Evolutionary conservation across 1,140 invertebrate species (phyloP), one percentile per base, ranked within the genome.

Genomic region (Papilio polyxenes): DNA sequence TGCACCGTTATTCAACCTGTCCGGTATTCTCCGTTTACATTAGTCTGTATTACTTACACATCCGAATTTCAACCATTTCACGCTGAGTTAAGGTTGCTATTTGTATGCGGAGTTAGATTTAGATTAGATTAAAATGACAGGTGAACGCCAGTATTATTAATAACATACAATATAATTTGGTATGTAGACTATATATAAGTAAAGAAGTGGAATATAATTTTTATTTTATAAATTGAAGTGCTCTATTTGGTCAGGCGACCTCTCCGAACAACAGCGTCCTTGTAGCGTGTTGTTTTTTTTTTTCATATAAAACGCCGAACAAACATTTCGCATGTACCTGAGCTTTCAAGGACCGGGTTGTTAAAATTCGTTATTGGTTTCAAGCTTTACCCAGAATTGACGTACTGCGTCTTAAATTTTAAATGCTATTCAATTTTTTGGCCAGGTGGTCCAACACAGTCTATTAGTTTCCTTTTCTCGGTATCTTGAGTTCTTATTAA

Each of bases 141-240:
- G 89, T 90, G 87, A 89, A 86, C 86, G 81, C 82, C 59, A 82
- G 86, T 83, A 85, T 88, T 88, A 89, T 87, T 87, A 86, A 87
- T 89, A 87, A 85, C 87, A 88, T 87, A 85, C 82, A 87, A 88
- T 89, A 88, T 90, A 91, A 90, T 90, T 88, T 83, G 86, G 83
- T 77, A 77, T 87, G 80, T 85, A 83, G 85, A 86, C 83, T 81
- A 80, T 86, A 85, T 85, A 84, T 88, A 85, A 88, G 86, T 86
- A 85, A 81, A 83, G 82, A 83, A 82, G 85, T 48, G 40, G 40
- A 20, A 48, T 44, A 49, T 74, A 74, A 48, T 76, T 76, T n/a
- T 48, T 51, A 53, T 77, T 77, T 77, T n/a, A 77, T 37, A 77
- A 77, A 77, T 48, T 77, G 48, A 31, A 77, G 49, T 53, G 49